These are phyloP conservation scores for Ennomos fuscantarius DNA, from an alignment of 2,888 invertebrate species.

Conservation along the genomic window DNA sequence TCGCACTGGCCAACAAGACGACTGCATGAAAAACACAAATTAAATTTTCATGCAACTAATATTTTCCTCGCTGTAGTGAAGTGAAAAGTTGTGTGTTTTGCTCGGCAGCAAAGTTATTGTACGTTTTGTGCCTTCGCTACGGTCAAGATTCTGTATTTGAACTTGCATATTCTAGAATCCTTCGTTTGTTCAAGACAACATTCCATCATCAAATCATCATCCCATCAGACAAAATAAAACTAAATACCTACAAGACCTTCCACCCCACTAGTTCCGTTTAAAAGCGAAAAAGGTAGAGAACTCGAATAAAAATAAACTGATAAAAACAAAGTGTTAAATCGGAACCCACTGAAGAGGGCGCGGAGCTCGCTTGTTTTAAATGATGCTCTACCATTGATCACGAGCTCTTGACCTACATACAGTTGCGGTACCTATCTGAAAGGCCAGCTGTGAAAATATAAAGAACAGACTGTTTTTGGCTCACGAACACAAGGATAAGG, in stretches of 20 bases:
- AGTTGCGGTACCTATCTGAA: slow-evolving; percentile 1
- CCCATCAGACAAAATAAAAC: no score
- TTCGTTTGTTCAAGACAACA: no score
- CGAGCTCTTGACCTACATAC: slow-evolving; percentile 34
- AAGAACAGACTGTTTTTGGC: neutral
- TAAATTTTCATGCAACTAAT: no score
- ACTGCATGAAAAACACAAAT: no score
- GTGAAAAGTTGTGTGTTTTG: no score
- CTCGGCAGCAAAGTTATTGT: no score
- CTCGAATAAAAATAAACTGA: slow-evolving; percentile 32
- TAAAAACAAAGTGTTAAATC: slow-evolving; percentile 28
- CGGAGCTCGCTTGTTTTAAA: slow-evolving; percentile 31
- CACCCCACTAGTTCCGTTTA: slow-evolving; percentile 7
- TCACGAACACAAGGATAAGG: slow-evolving; percentile 3
- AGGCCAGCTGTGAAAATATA: neutral
- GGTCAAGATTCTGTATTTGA: no score
- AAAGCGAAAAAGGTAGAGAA: slow-evolving; percentile 13
- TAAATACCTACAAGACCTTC: neutral
- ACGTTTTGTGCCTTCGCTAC: no score
- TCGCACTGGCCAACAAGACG: no score
- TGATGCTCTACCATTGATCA: slow-evolving; percentile 37
- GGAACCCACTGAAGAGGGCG: slow-evolving; percentile 21
- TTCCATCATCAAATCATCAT: no score
- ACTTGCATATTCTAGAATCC: no score
- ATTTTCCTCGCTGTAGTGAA: no score